Base-by-base conservation (phyloP, 2,113 vertebrate genomes). In the Lontra canadensis region DNA sequence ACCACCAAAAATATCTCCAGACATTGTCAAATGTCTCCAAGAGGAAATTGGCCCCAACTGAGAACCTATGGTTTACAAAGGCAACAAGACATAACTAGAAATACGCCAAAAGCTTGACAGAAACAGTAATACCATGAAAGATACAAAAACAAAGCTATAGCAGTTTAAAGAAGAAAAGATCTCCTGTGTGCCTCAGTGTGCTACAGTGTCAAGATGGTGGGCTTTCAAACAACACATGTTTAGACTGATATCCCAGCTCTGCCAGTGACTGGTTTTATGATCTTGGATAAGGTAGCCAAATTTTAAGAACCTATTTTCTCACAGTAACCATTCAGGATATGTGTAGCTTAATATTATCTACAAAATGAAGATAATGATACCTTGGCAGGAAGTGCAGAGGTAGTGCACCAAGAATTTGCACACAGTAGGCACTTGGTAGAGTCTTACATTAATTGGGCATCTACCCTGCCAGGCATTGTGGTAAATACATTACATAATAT, bases 271-370 rank as follows among this genome's bases (percentile, higher is more conserved):
- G 31, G 69, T 31, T 88, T 88, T 79, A 39, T 94, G 42, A 63
- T 88, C 25, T 76, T 90, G 18, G 52, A 71, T 34, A 52, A 94
- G 21, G 6, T 44, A 21, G n/a, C 13, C 36, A 31, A 31, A 63
- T 84, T 96, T 29, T n/a, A 57, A 42, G 57, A 82, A 55, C 67
- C 52, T 92, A 12, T 96, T 92, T 92, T 67, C 57, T 87, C 25
- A 76, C 34, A 61, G 26, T 59, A 52, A 81, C 26, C 11, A 65
- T 82, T 83, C 36, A 83, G 69, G 36, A 34, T 26, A 67, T 69
- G 17, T 29, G 17, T 65, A 65, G 61, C 11, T 47, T 47, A 67
- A 3, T 74, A 36, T 44, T 73, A 44, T 63, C 59, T 79, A 1
- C 29, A 78, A 79, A 79, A 79, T 29, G 42, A 90, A 85, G 61